These are phyloP conservation scores for Chrosomus eos DNA, from an alignment of 2,797 vertebrate genomes.

Conservation along the genomic window DNA sequence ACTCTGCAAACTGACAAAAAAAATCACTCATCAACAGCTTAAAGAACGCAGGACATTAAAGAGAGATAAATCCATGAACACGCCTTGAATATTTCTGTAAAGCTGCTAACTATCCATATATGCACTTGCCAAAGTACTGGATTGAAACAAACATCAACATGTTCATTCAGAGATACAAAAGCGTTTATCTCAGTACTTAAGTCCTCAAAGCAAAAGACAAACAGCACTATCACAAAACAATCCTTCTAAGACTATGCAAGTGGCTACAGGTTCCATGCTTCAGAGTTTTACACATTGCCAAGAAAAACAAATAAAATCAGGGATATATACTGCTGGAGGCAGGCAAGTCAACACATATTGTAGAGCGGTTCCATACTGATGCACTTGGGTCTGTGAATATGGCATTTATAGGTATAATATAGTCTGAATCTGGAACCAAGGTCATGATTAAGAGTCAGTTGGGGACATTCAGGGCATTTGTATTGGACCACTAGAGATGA, in stretches of 20 bases:
- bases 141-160: not conserved
- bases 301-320: conserved; percentile 1
- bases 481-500: not conserved
- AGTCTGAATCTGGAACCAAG: not conserved
- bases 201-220: not conserved
- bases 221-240: not conserved
- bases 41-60: not conserved
- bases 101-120: not conserved
- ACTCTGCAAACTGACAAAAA: not conserved
- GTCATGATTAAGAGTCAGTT: not conserved
- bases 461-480: not conserved
- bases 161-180: conserved; percentile 4
- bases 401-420: not conserved
- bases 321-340: not conserved
- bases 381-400: not conserved
- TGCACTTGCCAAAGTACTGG: not conserved
- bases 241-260: conserved; percentile 28
- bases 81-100: not conserved
- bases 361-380: not conserved
- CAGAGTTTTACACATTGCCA: conserved; percentile 4
- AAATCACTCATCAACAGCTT: not conserved
- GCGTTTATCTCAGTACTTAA: not conserved
- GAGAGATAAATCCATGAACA: not conserved
- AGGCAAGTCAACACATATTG: not conserved
- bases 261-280: conserved; percentile 24